A percentile compares a stretch with the other conserved stretches of the same genome.
Conservation (phyloP, 53 echinoderm and acorn worm species). For the Crossaster papposus region DNA sequence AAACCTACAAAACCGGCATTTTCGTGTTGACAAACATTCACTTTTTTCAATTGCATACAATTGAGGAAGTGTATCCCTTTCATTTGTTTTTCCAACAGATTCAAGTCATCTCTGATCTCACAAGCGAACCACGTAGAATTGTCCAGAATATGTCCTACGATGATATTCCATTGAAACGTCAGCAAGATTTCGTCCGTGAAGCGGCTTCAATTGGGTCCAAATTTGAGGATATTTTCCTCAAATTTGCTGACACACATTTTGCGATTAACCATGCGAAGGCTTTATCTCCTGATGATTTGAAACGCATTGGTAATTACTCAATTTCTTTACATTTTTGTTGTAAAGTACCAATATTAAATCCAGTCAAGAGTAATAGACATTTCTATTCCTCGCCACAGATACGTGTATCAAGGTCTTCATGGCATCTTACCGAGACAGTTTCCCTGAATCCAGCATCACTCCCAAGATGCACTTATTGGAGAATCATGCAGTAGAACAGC, state of each 20-base stretch:
- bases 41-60: no score
- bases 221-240: slow-evolving; percentile 26
- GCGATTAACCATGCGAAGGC: slow-evolving; percentile 20
- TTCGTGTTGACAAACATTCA: background rate
- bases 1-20: background rate
- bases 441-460: no score
- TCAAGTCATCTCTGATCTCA: slow-evolving; percentile 38
- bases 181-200: background rate
- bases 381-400: background rate
- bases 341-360: background rate
- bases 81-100: no score
- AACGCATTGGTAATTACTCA: background rate
- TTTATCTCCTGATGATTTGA: background rate
- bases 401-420: slow-evolving; percentile 17
- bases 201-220: background rate
- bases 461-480: no score
- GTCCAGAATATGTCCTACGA: background rate
- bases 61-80: background rate
- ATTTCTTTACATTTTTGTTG: background rate
- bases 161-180: background rate
- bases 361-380: background rate
- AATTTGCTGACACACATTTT: no score
- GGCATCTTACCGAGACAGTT: no score
- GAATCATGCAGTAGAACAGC: no score
- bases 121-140: background rate